Evolutionary conservation across 2,888 invertebrate species (phyloP).

Genomic region (Epirrhoe tristata): DNA sequence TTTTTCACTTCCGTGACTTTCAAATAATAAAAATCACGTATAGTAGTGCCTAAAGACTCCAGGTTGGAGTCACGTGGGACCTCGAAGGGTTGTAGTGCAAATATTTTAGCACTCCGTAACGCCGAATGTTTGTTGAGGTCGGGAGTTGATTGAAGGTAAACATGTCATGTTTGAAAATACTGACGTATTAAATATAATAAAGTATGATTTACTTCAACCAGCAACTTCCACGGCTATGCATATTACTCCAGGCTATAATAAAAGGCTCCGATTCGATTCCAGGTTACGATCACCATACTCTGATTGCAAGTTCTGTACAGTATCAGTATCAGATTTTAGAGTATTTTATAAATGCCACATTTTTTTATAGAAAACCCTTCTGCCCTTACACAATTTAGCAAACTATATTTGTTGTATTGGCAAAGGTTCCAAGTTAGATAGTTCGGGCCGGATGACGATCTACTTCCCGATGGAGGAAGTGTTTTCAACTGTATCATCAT

Average conservation of each 20-base stretch:
- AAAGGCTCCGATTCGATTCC: too few relatives aligned
- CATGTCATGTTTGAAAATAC: constrained; percentile 26
- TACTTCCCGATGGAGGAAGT: constrained; percentile 21
- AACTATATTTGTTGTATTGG: background rate
- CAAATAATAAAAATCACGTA: background rate
- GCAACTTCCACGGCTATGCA: too few relatives aligned
- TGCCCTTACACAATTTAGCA: too few relatives aligned
- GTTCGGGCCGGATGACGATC: constrained; percentile 17
- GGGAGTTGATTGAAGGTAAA: constrained; percentile 36
- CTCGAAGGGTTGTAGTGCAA: constrained; percentile 29
- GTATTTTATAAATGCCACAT: too few relatives aligned
- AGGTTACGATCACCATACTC: too few relatives aligned
- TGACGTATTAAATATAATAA: background rate
- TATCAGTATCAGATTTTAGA: too few relatives aligned
- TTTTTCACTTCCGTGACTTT: background rate
- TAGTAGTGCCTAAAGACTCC: background rate
- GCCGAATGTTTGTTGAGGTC: constrained; percentile 37
- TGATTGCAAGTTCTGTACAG: too few relatives aligned
- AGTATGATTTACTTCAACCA: too few relatives aligned
- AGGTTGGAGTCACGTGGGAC: background rate
- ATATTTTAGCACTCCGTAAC: constrained; percentile 38
- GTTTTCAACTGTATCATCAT: constrained; percentile 16
- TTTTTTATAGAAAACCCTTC: too few relatives aligned
- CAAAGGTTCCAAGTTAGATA: constrained; percentile 15
- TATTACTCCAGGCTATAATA: too few relatives aligned